Conservation (phyloP, 2,888 invertebrate species). For the Macaria notata region DNA sequence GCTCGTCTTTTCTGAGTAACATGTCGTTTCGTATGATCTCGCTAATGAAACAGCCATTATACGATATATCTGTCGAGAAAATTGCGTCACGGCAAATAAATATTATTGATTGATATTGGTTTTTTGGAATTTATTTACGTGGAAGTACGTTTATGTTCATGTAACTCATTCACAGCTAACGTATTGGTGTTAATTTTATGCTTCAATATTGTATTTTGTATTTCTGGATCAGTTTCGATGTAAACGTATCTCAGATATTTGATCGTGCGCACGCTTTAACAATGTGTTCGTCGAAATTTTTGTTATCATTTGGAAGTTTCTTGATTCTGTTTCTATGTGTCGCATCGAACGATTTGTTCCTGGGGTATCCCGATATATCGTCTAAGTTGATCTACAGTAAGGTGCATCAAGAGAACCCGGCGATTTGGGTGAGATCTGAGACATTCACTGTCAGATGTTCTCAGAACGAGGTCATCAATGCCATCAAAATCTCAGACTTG, state of each 20-base stretch:
- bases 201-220: background rate
- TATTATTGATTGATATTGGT: slow-evolving; percentile 23
- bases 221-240: slow-evolving; percentile 12
- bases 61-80: slow-evolving; percentile 18
- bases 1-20: slow-evolving; percentile 11
- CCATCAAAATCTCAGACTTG: slow-evolving; percentile 58
- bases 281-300: slow-evolving; percentile 14
- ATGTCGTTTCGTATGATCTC: slow-evolving; percentile 15
- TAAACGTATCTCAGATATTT: slow-evolving; percentile 1
- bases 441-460: slow-evolving; percentile 59
- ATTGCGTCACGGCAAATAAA: slow-evolving; percentile 27
- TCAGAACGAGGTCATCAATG: slow-evolving; percentile 58
- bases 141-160: slow-evolving; percentile 10
- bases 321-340: slow-evolving; percentile 6
- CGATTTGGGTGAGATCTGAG: slow-evolving; percentile 59
- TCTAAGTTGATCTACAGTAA: slow-evolving; percentile 63
- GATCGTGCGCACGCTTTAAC: slow-evolving; percentile 17
- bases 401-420: slow-evolving; percentile 65
- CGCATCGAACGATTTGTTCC: slow-evolving; percentile 33
- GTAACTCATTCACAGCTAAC: slow-evolving; percentile 13
- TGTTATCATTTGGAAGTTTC: slow-evolving; percentile 1
- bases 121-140: slow-evolving; percentile 14
- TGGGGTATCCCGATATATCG: slow-evolving; percentile 57
- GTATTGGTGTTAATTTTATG: slow-evolving; percentile 9
- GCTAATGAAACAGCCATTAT: slow-evolving; percentile 24